These are phyloP conservation scores for Trialeurodes vaporariorum DNA, from an alignment of 1,140 invertebrate species.

Conservation along the genomic window DNA sequence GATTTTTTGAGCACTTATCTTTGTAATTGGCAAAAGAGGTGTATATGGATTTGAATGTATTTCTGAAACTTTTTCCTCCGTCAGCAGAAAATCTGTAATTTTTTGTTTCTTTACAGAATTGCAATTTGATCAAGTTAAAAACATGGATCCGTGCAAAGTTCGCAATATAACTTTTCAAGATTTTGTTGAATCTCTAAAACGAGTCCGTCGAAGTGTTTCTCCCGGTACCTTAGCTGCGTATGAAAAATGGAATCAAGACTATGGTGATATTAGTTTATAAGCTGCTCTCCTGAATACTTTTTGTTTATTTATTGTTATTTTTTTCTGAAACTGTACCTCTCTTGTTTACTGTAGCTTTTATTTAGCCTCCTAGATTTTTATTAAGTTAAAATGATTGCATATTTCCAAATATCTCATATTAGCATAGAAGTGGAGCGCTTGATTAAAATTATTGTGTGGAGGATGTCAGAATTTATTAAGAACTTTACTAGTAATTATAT, in stretches of 20 bases:
- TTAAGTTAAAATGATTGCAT: too few species aligned
- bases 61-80: background rate
- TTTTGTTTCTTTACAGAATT: constrained; percentile 47
- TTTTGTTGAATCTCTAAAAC: constrained; percentile 79
- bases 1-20: too few species aligned
- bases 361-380: too few species aligned
- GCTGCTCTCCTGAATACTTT: constrained; percentile 3
- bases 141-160: constrained; percentile 65
- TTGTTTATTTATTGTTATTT: background rate
- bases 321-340: background rate
- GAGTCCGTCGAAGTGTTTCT: constrained; percentile 82
- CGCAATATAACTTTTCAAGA: constrained; percentile 77
- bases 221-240: constrained; percentile 71
- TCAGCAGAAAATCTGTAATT: background rate
- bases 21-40: too few species aligned
- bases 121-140: constrained; percentile 73
- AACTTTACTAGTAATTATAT: too few species aligned
- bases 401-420: too few species aligned
- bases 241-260: constrained; percentile 88
- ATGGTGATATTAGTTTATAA: constrained; percentile 70
- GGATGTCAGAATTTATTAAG: too few species aligned
- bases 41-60: too few species aligned
- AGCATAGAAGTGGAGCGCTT: too few species aligned
- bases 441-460: too few species aligned
- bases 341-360: too few species aligned